phyloP scores from a whole-genome alignment of 2,888 invertebrate species.

The Emmelina monodactyla region DNA sequence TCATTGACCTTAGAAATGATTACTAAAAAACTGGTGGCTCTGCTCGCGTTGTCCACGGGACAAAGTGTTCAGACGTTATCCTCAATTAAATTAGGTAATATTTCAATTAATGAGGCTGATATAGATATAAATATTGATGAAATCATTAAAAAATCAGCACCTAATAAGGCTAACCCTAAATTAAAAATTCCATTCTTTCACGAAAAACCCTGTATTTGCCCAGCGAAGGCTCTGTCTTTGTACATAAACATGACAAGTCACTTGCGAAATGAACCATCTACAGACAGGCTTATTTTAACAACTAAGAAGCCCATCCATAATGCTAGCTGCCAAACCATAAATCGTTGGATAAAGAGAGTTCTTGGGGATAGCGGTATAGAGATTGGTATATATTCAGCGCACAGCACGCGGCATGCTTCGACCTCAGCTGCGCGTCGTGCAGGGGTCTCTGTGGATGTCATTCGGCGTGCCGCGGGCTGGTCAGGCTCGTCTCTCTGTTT shows the following conservation, averaged over 20 bases:
- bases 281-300: slow-evolving; percentile 5
- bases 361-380: slow-evolving; percentile 8
- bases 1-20: background rate
- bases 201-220: slow-evolving; percentile 5
- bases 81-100: slow-evolving; percentile 6
- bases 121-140: slow-evolving; percentile 7
- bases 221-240: slow-evolving; percentile 3
- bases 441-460: slow-evolving; percentile 1
- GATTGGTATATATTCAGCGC: slow-evolving; percentile 6
- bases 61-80: slow-evolving; percentile 11
- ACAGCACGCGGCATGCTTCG: slow-evolving; percentile 11
- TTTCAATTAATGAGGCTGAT: background rate
- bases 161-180: background rate
- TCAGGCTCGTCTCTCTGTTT: background rate
- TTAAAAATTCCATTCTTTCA: slow-evolving; percentile 6
- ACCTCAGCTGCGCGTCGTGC: slow-evolving; percentile 9
- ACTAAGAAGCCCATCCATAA: slow-evolving; percentile 6
- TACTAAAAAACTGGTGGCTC: slow-evolving; percentile 4
- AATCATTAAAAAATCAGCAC: slow-evolving; percentile 7
- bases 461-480: slow-evolving; percentile 3
- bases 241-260: slow-evolving; percentile 4
- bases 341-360: slow-evolving; percentile 7
- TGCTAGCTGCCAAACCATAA: slow-evolving; percentile 4
- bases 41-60: slow-evolving; percentile 9
- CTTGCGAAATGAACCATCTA: background rate